Percentiles rank a stretch among this genome's conserved stretches.
Evolutionary conservation across 2,797 vertebrate genomes (phyloP).

Genomic region (Florisuga fusca): DNA sequence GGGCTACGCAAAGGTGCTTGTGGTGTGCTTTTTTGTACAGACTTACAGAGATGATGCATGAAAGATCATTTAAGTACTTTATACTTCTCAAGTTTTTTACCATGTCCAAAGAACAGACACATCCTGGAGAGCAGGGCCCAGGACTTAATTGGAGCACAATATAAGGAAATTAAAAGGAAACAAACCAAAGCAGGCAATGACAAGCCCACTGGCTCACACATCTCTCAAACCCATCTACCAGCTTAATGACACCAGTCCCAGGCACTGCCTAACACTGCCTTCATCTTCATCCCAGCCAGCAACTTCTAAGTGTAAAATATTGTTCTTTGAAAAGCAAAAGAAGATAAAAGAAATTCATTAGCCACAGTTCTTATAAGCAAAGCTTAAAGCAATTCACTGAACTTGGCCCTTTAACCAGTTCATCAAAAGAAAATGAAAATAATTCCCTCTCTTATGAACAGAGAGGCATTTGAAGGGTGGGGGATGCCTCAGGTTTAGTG

Average conservation of each 20-base stretch:
- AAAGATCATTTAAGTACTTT: neutral
- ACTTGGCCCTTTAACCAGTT: neutral
- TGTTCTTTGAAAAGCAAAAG: neutral
- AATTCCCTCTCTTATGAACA: neutral
- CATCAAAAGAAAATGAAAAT: neutral
- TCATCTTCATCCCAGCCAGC: neutral
- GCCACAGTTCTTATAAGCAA: neutral
- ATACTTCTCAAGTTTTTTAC: neutral
- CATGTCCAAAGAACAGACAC: accelerated
- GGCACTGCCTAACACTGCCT: neutral
- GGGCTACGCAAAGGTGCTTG: neutral
- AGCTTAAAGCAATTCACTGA: slow-evolving; percentile 4
- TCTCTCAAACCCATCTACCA: neutral
- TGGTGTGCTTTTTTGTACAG: accelerated
- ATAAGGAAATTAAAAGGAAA: neutral
- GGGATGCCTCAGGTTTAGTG: neutral
- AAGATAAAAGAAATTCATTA: neutral
- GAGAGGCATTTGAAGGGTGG: neutral
- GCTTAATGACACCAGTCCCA: accelerated
- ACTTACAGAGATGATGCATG: neutral
- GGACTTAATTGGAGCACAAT: neutral
- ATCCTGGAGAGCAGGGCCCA: neutral
- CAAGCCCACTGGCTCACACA: accelerated
- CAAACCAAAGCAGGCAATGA: neutral
- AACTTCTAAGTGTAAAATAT: neutral